Percentiles rank a stretch among this genome's conserved stretches.
Evolutionary conservation across 2,888 invertebrate genomes (phyloP).

Genomic region (Oscheius myriophilus): DNA sequence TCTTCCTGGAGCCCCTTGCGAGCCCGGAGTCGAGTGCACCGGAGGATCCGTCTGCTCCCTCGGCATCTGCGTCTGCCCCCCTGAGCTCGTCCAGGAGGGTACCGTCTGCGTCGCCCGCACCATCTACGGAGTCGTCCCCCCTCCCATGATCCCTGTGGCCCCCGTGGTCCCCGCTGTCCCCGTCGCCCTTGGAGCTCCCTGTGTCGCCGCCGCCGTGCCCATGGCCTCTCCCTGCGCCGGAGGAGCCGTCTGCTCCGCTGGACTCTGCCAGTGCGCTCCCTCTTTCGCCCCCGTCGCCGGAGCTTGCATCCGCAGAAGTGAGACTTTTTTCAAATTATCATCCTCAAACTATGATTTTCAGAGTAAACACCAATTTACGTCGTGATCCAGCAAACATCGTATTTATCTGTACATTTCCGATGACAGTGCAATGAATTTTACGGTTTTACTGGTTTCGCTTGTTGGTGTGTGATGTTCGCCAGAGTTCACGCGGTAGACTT

Average conservation of each 20-base stretch:
- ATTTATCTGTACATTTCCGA: slow-evolving; percentile 31
- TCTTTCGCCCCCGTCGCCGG: slow-evolving; percentile 52
- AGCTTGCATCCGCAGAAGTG: slow-evolving; percentile 58
- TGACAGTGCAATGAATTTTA: slow-evolving; percentile 28
- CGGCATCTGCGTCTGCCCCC: slow-evolving; percentile 69
- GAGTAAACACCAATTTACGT: slow-evolving; percentile 24
- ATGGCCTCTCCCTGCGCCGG: slow-evolving; percentile 52
- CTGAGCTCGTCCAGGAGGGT: slow-evolving; percentile 69
- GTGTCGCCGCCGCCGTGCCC: slow-evolving; percentile 39
- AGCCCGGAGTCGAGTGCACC: slow-evolving; percentile 70
- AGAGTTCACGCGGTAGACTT: too few relatives aligned
- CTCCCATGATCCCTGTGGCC: slow-evolving; percentile 49
- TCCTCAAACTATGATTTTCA: background rate
- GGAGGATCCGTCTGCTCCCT: slow-evolving; percentile 69
- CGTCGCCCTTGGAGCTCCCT: slow-evolving; percentile 56
- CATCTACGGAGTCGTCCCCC: slow-evolving; percentile 67
- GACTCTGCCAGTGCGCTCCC: slow-evolving; percentile 56
- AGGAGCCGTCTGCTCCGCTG: slow-evolving; percentile 59
- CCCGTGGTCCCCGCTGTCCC: slow-evolving; percentile 46
- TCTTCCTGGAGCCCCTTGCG: slow-evolving; percentile 61
- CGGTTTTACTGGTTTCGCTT: slow-evolving; percentile 7
- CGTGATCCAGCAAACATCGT: slow-evolving; percentile 15
- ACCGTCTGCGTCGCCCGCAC: slow-evolving; percentile 69
- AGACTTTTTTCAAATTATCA: background rate
- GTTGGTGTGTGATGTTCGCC: too few relatives aligned